Percentiles rank a stretch among this genome's conserved stretches.
phyloP scores from a whole-genome alignment of 2,113 vertebrate genomes.

The Paraplagusia blochii region DNA sequence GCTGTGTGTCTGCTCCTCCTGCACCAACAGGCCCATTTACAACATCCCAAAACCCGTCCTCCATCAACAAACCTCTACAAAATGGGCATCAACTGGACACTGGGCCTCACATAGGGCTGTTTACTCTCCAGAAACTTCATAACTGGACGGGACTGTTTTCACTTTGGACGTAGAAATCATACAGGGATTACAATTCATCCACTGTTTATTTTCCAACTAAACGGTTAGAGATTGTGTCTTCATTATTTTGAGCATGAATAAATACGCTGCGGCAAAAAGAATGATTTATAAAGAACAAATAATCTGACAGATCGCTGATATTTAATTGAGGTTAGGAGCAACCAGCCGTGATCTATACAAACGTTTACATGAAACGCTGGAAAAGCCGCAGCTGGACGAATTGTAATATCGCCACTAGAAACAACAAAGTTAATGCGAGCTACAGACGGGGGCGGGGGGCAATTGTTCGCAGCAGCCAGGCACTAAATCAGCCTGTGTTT shows the following conservation, averaged over 20 bases:
- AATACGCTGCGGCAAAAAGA: background rate
- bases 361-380: conserved; percentile 21
- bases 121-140: conserved; percentile 11
- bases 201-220: background rate
- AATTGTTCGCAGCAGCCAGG: conserved; percentile 44
- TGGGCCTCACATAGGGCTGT: background rate
- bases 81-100: conserved; percentile 12
- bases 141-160: background rate
- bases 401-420: conserved; percentile 20
- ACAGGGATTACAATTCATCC: background rate
- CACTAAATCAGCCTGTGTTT: conserved; percentile 61
- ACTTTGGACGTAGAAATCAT: conserved; percentile 5
- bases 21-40: conserved; percentile 40
- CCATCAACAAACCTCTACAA: conserved; percentile 16
- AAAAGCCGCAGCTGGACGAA: conserved; percentile 11
- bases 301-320: background rate
- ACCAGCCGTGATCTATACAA: conserved; percentile 25
- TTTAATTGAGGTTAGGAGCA: conserved; percentile 8
- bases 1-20: conserved; percentile 12
- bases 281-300: background rate
- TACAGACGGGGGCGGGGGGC: conserved; percentile 28
- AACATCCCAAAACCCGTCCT: conserved; percentile 30
- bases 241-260: background rate
- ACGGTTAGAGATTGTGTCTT: background rate
- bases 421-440: conserved; percentile 28